phyloP scores from a whole-genome alignment of 37 sponge, comb jelly and placozoan species.

The Geodia barretti region DNA sequence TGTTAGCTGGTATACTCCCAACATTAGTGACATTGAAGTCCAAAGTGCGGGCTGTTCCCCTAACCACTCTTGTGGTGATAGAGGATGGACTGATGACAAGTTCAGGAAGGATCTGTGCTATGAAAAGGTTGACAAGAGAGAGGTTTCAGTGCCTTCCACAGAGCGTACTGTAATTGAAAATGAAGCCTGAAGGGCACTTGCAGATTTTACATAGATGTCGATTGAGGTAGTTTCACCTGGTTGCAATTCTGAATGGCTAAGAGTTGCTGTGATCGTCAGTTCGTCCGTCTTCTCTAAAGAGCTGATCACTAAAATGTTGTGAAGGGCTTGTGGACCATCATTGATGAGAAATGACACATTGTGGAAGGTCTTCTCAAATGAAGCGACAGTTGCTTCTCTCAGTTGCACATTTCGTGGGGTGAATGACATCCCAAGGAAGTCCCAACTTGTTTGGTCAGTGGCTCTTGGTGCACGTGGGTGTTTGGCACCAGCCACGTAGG shows the following conservation, averaged over 20 bases:
- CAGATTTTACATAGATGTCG: not conserved
- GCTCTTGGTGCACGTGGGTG: slow-evolving; percentile 5
- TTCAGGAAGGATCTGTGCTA: slow-evolving; percentile 32
- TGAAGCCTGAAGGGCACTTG: not conserved
- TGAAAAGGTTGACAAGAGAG: not conserved
- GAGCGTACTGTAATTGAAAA: slow-evolving; percentile 13
- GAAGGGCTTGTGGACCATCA: slow-evolving; percentile 40
- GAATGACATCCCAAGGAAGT: slow-evolving; percentile 24
- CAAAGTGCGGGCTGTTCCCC: slow-evolving; percentile 22
- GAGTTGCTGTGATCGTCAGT: not conserved
- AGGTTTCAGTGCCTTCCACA: slow-evolving; percentile 5
- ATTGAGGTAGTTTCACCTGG: slow-evolving; percentile 13
- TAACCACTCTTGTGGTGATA: slow-evolving; percentile 25
- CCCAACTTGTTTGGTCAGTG: not conserved
- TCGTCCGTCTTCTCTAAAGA: not conserved
- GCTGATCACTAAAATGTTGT: not conserved
- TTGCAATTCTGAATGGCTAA: not conserved
- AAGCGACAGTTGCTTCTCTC: slow-evolving; percentile 2
- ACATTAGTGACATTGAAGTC: slow-evolving; percentile 39
- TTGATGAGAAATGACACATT: slow-evolving; percentile 25
- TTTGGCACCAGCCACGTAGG: slow-evolving; percentile 19
- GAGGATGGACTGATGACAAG: slow-evolving; percentile 18
- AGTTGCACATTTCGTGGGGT: slow-evolving; percentile 7
- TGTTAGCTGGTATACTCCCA: slow-evolving; percentile 19
- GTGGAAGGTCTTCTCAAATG: slow-evolving; percentile 22